Percentiles rank a stretch among this genome's conserved stretches.
phyloP scores from a whole-genome alignment of 2,888 invertebrate genomes.

The Itoplectis maculator region DNA sequence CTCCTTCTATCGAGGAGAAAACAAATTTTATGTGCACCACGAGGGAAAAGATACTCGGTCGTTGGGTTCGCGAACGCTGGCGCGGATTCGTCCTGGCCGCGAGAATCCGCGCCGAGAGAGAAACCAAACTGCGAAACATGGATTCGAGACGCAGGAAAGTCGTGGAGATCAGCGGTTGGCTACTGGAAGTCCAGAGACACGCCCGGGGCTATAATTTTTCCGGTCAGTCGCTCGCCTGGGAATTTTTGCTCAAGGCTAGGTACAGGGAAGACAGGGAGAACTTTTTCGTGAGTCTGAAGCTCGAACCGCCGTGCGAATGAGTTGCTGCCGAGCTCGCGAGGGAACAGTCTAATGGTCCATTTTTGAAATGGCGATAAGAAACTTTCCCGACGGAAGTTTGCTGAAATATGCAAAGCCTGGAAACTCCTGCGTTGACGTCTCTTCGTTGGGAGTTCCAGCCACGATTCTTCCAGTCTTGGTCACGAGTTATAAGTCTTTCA shows the following conservation, averaged over 20 bases:
- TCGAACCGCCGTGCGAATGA: conserved; percentile 73
- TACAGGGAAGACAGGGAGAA: conserved; percentile 86
- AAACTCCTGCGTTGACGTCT: conserved; percentile 4
- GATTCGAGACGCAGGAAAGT: conserved; percentile 80
- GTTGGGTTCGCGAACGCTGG: conserved; percentile 74
- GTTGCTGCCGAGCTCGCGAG: neutral
- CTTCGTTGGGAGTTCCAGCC: neutral
- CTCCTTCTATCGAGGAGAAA: conserved; percentile 1
- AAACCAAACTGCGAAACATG: conserved; percentile 63
- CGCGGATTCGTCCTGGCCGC: conserved; percentile 64
- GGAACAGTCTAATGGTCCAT: neutral
- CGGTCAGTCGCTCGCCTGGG: conserved; percentile 84
- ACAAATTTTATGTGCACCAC: conserved; percentile 54
- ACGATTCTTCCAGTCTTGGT: neutral
- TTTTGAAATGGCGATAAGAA: conserved; percentile 23
- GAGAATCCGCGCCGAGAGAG: conserved; percentile 65
- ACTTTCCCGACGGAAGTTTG: neutral
- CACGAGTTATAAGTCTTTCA: neutral
- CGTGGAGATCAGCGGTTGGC: conserved; percentile 80
- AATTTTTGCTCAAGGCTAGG: conserved; percentile 85
- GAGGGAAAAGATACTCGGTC: conserved; percentile 69
- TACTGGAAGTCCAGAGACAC: conserved; percentile 84
- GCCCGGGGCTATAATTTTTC: conserved; percentile 83
- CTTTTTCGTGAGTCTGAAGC: conserved; percentile 84
- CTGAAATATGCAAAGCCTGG: neutral